phyloP scores from a whole-genome alignment of 1,140 invertebrate genomes.

The Achroia grisella region DNA sequence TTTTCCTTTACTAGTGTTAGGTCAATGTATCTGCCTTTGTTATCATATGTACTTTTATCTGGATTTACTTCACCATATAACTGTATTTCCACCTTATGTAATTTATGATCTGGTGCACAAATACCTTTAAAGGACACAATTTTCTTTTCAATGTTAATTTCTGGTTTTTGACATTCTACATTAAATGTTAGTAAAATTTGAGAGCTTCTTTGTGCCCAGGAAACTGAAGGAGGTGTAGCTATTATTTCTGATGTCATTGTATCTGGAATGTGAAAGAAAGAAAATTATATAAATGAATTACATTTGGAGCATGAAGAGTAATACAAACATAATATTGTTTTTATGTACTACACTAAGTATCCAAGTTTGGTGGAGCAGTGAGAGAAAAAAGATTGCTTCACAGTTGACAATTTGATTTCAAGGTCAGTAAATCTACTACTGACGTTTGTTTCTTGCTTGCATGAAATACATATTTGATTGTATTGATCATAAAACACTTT shows the following conservation, averaged over 20 bases:
- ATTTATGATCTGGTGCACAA: slow-evolving; percentile 89
- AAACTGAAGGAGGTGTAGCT: slow-evolving; percentile 83
- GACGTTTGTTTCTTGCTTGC: too few relatives aligned
- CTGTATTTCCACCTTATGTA: slow-evolving; percentile 89
- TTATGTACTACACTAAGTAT: too few relatives aligned
- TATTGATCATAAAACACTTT: too few relatives aligned
- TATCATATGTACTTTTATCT: slow-evolving; percentile 81
- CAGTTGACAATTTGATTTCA: too few relatives aligned
- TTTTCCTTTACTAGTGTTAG: slow-evolving; percentile 83
- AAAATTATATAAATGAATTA: background rate
- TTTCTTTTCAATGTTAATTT: slow-evolving; percentile 83
- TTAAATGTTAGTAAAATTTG: slow-evolving; percentile 90
- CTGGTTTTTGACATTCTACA: slow-evolving; percentile 91
- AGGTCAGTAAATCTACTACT: too few relatives aligned
- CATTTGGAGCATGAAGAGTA: too few relatives aligned
- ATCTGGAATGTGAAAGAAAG: slow-evolving; percentile 17
- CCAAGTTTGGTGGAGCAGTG: too few relatives aligned
- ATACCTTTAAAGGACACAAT: slow-evolving; percentile 89
- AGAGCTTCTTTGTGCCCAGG: slow-evolving; percentile 92
- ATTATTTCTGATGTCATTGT: slow-evolving; percentile 62
- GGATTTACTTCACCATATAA: slow-evolving; percentile 88
- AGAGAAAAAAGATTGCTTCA: too few relatives aligned
- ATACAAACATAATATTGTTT: too few relatives aligned
- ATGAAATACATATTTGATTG: too few relatives aligned
- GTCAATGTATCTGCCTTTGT: slow-evolving; percentile 85